phyloP scores from a whole-genome alignment of 1,140 invertebrate species.

The Drosophila orena region DNA sequence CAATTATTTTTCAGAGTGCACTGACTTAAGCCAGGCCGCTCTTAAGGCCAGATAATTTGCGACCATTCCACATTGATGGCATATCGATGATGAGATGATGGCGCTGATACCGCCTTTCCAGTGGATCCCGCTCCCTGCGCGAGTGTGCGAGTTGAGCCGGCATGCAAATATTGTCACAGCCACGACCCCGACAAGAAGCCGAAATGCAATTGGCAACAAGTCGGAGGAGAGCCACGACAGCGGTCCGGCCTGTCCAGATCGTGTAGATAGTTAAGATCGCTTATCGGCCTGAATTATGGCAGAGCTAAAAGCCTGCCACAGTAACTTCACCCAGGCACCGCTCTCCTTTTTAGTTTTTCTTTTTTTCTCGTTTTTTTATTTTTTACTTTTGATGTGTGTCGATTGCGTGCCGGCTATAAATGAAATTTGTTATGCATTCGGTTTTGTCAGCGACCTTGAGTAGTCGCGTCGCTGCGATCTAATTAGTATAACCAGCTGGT shows the following conservation, averaged over 20 bases:
- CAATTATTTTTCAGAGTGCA: not conserved
- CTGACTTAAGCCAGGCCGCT: constrained; percentile 17
- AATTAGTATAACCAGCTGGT: constrained; percentile 39
- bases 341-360: not conserved
- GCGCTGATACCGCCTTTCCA: constrained; percentile 58
- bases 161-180: constrained; percentile 76
- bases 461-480: constrained; percentile 30
- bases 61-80: constrained; percentile 78
- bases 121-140: constrained; percentile 3
- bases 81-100: constrained; percentile 79
- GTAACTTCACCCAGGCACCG: constrained; percentile 30
- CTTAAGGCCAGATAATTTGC: constrained; percentile 73
- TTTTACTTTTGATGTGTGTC: constrained; percentile 27
- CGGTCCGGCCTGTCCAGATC: constrained; percentile 60
- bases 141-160: constrained; percentile 37
- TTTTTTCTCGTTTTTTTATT: too few species aligned
- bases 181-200: constrained; percentile 48
- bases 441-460: constrained; percentile 51
- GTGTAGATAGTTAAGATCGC: constrained; percentile 81
- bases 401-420: constrained; percentile 44
- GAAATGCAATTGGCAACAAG: constrained; percentile 59
- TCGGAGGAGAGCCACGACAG: constrained; percentile 25
- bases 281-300: constrained; percentile 78
- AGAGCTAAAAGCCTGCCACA: constrained; percentile 79
- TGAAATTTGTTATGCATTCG: constrained; percentile 70